Conservation (phyloP, 2,888 invertebrate species). For the Ptilodon capucinus region DNA sequence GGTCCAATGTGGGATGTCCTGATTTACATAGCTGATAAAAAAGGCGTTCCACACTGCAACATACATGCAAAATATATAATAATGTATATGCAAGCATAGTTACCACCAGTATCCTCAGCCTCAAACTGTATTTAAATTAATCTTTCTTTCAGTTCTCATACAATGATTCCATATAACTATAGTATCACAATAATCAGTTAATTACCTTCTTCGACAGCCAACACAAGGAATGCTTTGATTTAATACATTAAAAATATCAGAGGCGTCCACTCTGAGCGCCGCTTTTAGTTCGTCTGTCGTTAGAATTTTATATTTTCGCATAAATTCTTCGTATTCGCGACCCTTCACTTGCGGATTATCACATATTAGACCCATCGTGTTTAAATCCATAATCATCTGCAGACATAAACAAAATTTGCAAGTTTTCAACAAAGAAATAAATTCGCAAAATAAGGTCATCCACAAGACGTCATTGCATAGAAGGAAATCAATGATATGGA, state of each 20-base stretch:
- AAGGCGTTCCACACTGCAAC: slow-evolving; percentile 92
- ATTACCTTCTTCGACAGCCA: slow-evolving; percentile 94
- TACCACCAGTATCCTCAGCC: no score
- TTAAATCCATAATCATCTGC: slow-evolving; percentile 97
- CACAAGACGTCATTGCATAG: slow-evolving; percentile 61
- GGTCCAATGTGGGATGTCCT: slow-evolving; percentile 94
- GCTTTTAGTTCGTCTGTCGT: slow-evolving; percentile 89
- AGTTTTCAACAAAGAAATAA: slow-evolving; percentile 61
- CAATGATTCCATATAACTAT: no score
- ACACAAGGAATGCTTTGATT: slow-evolving; percentile 97
- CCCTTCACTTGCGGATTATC: slow-evolving; percentile 91
- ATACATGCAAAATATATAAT: slow-evolving; percentile 11
- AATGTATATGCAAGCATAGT: no score
- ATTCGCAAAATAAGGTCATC: slow-evolving; percentile 74
- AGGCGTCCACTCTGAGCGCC: slow-evolving; percentile 91
- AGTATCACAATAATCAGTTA: not conserved
- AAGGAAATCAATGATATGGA: slow-evolving; percentile 50
- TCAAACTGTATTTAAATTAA: no score
- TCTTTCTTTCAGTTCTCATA: no score
- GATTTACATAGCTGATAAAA: slow-evolving; percentile 93
- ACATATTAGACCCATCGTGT: slow-evolving; percentile 91
- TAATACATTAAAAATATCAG: slow-evolving; percentile 91
- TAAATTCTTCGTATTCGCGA: slow-evolving; percentile 93
- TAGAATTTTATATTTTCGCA: slow-evolving; percentile 90
- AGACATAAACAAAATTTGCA: slow-evolving; percentile 50